Conservation (phyloP, 2,797 vertebrate genomes). For the Xyrichtys novacula region DNA sequence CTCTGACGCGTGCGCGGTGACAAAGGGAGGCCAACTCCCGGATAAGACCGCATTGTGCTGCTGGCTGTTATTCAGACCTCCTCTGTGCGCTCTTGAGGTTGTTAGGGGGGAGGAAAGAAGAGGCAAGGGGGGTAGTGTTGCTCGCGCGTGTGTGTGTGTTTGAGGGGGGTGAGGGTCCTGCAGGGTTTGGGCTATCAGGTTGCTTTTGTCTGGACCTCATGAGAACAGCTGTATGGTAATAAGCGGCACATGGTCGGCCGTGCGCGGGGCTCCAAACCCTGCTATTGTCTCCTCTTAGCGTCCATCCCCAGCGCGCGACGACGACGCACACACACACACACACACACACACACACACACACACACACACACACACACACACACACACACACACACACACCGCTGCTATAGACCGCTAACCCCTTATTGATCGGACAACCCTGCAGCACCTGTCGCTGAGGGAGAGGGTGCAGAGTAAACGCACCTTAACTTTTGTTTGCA, state of each 20-base stretch:
- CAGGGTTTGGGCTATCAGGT: slow-evolving; percentile 65
- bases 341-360: too few relatives aligned
- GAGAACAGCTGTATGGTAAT: slow-evolving; percentile 91
- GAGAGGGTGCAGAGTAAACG: slow-evolving; percentile 50
- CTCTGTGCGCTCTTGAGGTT: slow-evolving; percentile 24
- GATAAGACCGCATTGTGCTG: slow-evolving; percentile 55
- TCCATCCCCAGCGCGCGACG: slow-evolving; percentile 32
- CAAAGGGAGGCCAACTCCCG: slow-evolving; percentile 61
- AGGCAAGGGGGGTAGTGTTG: neutral
- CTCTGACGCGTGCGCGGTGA: slow-evolving; percentile 76
- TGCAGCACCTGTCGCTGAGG: slow-evolving; percentile 71
- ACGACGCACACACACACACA: too few relatives aligned
- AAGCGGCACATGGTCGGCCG: slow-evolving; percentile 79
- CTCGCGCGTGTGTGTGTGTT: neutral
- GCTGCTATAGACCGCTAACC: slow-evolving; percentile 9
- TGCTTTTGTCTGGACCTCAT: slow-evolving; percentile 77
- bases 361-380: slow-evolving; percentile 13
- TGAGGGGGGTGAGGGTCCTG: slow-evolving; percentile 17
- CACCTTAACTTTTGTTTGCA: slow-evolving; percentile 47
- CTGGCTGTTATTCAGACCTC: slow-evolving; percentile 50
- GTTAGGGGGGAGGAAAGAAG: neutral
- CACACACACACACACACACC: neutral
- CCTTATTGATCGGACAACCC: slow-evolving; percentile 50
- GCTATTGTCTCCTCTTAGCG: slow-evolving; percentile 78
- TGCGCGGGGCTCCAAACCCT: slow-evolving; percentile 54